A percentile compares a stretch with the other conserved stretches of the same genome.
phyloP scores from a whole-genome alignment of 2,113 vertebrate species.

The Felis catus region F.catus_Fca126_mat1.0 CM031412.1:10747501-10748000 shows the following conservation, averaged over 20 bases:
- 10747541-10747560: conserved; percentile 53
- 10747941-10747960: conserved; percentile 42
- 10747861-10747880: conserved; percentile 27
- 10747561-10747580: conserved; percentile 28
- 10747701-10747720: conserved; percentile 44
- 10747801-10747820: conserved; percentile 52
- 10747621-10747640: conserved; percentile 53
- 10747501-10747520: background rate
- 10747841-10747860: conserved; percentile 1
- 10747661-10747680: conserved; percentile 43
- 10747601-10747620: conserved; percentile 52
- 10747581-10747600: background rate
- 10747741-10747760: conserved; percentile 61
- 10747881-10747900: conserved; percentile 58
- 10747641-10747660: conserved; percentile 56
- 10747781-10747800: conserved; percentile 48
- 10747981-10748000: conserved; percentile 38
- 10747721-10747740: conserved; percentile 42
- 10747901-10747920: conserved; percentile 43
- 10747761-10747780: background rate
- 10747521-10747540: background rate
- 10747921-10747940: background rate
- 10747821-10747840: background rate
- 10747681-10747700: conserved; percentile 69
- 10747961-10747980: conserved; percentile 48